Base-by-base conservation (phyloP, 2,113 vertebrate genomes). In the Phrynocephalus versicolor region DNA sequence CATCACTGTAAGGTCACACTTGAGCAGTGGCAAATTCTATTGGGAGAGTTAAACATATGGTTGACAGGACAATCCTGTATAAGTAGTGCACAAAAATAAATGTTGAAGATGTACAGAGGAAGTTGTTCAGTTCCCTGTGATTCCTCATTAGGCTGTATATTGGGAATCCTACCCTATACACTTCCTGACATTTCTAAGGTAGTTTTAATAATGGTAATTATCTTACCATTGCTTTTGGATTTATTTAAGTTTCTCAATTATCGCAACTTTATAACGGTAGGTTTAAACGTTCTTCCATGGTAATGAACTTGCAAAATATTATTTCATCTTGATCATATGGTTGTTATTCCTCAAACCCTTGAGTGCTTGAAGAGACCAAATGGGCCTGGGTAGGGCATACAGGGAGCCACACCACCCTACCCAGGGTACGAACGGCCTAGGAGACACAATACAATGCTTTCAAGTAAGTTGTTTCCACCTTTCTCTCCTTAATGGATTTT, bases 401-500 rank as follows among this genome's bases (percentile, higher is more conserved):
- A 21, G 55, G 23, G 10, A 6, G 35, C n/a, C 12, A 25, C n/a
- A 60, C 13, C 21, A 33, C 6, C 5, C 58, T 51, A 6, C 25
- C 3, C 27, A 76, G 30, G 33, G 19, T 78, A 78, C 23, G n/a
- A 21, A 39, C n/a, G 19, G 19, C 9, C 55, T 65, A 16, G 0
- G 2, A 33, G 2, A 0, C 0, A 14, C 21, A 58, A 85, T 75
- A 51, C 5, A 0, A 0, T 13, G 18, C 2, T 39, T 57, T 64
- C 3, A 2, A 21, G 14, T 35, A 60, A n/a, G 58, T 51, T 51
- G 45, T 10, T 78, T 12, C 39, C 21, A 25, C 62, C 12, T 25
- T n/a, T 80, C 37, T 58, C 60, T 45, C 62, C 27, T 67, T 9
- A 65, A 4, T 10, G 37, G 27, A 80, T 45, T 30, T 41, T n/a